A percentile compares a stretch with the other conserved stretches of the same genome.
These are phyloP conservation scores for Plagodis pulveraria DNA, from an alignment of 2,888 invertebrate genomes.

Conservation along the genomic window DNA sequence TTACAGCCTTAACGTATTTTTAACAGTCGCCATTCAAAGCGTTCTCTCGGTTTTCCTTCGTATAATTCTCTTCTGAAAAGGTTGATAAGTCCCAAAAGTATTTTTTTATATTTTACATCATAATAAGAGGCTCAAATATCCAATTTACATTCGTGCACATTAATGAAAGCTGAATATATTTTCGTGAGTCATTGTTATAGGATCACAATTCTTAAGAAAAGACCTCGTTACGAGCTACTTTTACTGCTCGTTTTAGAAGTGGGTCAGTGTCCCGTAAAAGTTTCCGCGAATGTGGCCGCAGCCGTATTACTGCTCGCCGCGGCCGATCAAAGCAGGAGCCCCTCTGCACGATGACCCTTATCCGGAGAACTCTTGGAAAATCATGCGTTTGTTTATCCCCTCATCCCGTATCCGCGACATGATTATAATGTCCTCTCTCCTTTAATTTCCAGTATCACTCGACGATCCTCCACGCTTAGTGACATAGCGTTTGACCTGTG, in stretches of 20 bases:
- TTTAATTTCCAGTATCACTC: constrained; percentile 39
- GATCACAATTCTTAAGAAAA: constrained; percentile 54
- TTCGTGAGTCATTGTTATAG: constrained; percentile 39
- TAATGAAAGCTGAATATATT: constrained; percentile 30
- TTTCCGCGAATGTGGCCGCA: constrained; percentile 72
- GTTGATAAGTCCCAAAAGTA: constrained; percentile 16
- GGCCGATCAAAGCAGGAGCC: constrained; percentile 70
- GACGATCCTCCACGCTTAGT: constrained; percentile 27
- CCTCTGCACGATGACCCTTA: constrained; percentile 60
- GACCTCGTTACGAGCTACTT: constrained; percentile 60
- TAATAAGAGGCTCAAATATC: constrained; percentile 22
- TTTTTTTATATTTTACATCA: constrained; percentile 23
- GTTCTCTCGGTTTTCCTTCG: constrained; percentile 8
- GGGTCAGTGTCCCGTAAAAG: constrained; percentile 80
- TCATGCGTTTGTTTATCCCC: constrained; percentile 59
- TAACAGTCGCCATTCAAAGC: constrained; percentile 8
- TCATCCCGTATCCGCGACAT: constrained; percentile 36
- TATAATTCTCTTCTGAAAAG: constrained; percentile 12
- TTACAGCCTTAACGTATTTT: constrained; percentile 12
- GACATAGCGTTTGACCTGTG: constrained; percentile 29
- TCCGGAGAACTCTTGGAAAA: constrained; percentile 54
- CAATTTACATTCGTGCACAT: constrained; percentile 21
- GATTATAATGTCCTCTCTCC: constrained; percentile 31
- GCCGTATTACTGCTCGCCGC: constrained; percentile 64
- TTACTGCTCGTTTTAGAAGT: constrained; percentile 67